phyloP scores from a whole-genome alignment of 2,797 vertebrate species.

The Dipus sagitta region DNA sequence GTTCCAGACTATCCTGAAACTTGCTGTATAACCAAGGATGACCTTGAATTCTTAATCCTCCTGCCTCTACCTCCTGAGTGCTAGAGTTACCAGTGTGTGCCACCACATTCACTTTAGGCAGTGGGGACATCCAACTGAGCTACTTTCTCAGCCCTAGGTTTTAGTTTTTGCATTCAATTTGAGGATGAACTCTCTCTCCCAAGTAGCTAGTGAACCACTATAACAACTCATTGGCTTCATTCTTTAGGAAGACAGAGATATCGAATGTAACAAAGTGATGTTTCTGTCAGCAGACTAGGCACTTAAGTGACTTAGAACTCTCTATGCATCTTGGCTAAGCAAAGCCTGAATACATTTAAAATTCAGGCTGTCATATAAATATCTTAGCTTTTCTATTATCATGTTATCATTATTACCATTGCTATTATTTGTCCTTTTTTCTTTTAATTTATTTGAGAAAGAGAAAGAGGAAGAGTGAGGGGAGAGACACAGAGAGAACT shows the following conservation, averaged over 20 bases:
- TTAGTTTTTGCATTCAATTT: constrained; percentile 52
- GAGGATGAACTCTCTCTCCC: background rate
- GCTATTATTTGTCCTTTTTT: background rate
- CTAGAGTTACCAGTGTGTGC: too few relatives aligned
- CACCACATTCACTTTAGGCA: too few relatives aligned
- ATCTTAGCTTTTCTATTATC: constrained; percentile 10
- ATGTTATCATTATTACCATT: background rate
- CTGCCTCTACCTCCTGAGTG: too few relatives aligned
- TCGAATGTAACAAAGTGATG: constrained; percentile 15
- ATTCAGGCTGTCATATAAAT: background rate
- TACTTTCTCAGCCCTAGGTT: background rate
- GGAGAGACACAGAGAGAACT: too few relatives aligned
- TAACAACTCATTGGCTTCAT: background rate
- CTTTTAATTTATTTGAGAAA: too few relatives aligned
- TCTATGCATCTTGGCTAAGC: background rate
- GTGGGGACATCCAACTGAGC: too few relatives aligned
- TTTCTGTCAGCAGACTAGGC: constrained; percentile 9
- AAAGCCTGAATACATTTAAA: background rate
- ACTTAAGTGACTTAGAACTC: constrained; percentile 11
- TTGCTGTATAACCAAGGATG: too few relatives aligned
- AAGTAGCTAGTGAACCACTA: background rate
- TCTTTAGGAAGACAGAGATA: constrained; percentile 37
- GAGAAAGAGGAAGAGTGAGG: too few relatives aligned
- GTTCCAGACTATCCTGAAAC: too few relatives aligned
- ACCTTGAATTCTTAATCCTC: too few relatives aligned